phyloP scores from a whole-genome alignment of 35 echinoderm and acorn worm genomes.

The Chiridota heheva region DNA sequence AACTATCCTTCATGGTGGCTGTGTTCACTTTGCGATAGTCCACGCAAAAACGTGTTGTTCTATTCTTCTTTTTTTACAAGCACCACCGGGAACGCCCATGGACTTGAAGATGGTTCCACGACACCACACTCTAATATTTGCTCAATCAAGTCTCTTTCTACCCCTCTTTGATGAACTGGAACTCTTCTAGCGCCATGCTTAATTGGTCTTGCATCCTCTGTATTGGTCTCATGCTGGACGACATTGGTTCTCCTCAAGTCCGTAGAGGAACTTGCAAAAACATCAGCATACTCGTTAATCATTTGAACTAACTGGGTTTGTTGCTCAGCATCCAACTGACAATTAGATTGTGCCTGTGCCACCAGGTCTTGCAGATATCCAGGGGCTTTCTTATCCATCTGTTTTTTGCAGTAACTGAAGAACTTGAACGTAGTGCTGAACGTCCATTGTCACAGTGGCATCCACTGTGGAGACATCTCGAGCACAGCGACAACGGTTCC shows the following conservation, averaged over 20 bases:
- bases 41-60: slow-evolving; percentile 51
- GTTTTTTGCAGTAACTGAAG: neutral
- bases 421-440: neutral
- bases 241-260: slow-evolving; percentile 48
- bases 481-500: neutral
- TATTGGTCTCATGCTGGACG: slow-evolving; percentile 44
- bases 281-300: neutral
- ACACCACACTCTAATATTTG: slow-evolving; percentile 45
- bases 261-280: slow-evolving; percentile 13
- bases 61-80: slow-evolving; percentile 54
- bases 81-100: slow-evolving; percentile 67
- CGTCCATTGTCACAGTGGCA: neutral
- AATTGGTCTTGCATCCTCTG: slow-evolving; percentile 27
- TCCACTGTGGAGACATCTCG: neutral
- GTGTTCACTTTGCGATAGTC: slow-evolving; percentile 50
- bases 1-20: neutral
- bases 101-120: slow-evolving; percentile 54
- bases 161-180: slow-evolving; percentile 40
- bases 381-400: too few relatives aligned
- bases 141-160: too few relatives aligned
- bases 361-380: neutral
- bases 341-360: neutral
- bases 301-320: neutral
- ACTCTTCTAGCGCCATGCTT: slow-evolving; percentile 35
- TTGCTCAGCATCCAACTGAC: neutral